Conservation (phyloP, 2,888 invertebrate genomes). For the Pteria penguin region DNA sequence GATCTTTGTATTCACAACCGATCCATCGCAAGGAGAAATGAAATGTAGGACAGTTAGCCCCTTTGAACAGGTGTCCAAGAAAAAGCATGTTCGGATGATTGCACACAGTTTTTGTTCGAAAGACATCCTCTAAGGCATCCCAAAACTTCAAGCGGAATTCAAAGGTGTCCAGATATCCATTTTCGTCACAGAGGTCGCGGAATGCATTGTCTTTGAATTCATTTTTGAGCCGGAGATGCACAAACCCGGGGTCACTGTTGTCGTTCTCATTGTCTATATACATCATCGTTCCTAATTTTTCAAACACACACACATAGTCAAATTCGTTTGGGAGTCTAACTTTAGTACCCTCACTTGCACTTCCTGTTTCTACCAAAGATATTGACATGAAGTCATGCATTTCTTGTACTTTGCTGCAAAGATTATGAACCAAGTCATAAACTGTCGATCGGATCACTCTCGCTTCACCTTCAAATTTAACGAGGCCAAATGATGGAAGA, state of each 20-base stretch:
- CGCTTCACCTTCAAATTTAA: no score
- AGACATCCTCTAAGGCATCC: not conserved
- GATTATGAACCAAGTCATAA: no score
- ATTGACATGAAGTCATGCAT: no score
- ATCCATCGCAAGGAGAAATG: not conserved
- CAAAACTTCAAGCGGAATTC: not conserved
- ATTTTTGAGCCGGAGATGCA: not conserved
- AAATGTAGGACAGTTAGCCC: no score
- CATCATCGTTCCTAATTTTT: not conserved
- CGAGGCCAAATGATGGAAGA: no score
- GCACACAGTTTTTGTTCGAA: no score
- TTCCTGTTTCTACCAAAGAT: no score
- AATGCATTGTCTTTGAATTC: not conserved
- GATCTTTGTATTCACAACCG: not conserved
- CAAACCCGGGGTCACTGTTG: not conserved
- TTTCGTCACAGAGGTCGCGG: not conserved
- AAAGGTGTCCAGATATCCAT: conserved; percentile 1
- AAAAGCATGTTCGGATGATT: no score
- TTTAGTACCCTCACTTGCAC: not conserved
- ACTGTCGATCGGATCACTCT: no score
- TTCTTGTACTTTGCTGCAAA: no score
- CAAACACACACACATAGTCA: conserved; percentile 2
- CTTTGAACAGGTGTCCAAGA: no score
- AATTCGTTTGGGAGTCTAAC: not conserved
- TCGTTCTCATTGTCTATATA: not conserved